Evolutionary conservation across 2,797 vertebrate genomes (phyloP), one percentile per base, ranked within the genome.

Genomic region (Crocodylus rhombifer): DNA sequence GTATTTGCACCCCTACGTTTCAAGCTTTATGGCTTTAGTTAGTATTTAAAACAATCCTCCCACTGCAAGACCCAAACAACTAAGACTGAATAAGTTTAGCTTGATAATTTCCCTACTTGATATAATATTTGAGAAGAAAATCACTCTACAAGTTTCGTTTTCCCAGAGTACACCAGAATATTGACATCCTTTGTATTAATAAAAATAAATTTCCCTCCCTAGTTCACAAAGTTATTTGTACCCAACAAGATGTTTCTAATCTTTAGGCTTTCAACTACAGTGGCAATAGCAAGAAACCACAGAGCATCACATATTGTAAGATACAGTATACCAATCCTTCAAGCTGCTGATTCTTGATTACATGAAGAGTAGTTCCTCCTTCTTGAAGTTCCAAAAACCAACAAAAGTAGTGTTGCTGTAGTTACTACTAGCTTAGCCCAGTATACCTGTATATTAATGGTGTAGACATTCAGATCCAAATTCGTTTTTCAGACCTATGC

Each of bases 341-440:
- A 2, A n/a, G 30, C 61, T 36, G 67, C 88, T 90, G 20, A 9
- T 62, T 65, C 78, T 87, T 90, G 56, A 33, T 62, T 56, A 26
- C 0, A 2, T 57, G 81, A 84, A 69, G 74, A 85, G 55, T 42
- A 73, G 91, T 94, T 80, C 74, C 62, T 51, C 56, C 77, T 33
- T 71, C 67, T 64, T 74, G 80, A 94, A 91, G 87, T 86, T 85
- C 64, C 56, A 71, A 92, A 92, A 93, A 95, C 60, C 80, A 92
- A 92, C 92, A 95, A 17, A 84, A 83, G 79, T 79, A 69, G 63
- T 78, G 65, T 95, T 64, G 86, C 5, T 63, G 84, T 84, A 88
- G 86, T 94, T 96, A 18, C 55, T 85, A 28, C 94, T 91, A 86
- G 91, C 87, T 93, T 82, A 92, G 67, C 75, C 93, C 93, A 90